Evolutionary conservation across 2,888 invertebrate genomes (phyloP).

Genomic region (Bombylius major): DNA sequence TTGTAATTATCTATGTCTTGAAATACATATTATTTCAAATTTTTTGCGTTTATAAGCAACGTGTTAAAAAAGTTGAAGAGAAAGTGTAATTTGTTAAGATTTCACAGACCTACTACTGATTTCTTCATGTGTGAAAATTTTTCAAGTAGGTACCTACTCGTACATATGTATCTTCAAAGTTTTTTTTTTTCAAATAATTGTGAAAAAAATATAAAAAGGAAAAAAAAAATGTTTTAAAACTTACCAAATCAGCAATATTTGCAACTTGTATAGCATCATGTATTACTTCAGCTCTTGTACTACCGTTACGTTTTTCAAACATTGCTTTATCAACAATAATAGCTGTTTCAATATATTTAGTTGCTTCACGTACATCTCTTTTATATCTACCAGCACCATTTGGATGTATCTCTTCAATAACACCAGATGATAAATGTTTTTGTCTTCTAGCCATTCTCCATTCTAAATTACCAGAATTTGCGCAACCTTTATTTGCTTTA

Average conservation of each 20-base stretch:
- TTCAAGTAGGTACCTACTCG: too few species aligned
- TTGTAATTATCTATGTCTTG: too few species aligned
- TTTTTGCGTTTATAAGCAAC: too few species aligned
- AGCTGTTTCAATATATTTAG: slow-evolving; percentile 92
- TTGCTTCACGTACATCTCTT: slow-evolving; percentile 78
- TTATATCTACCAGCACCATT: slow-evolving; percentile 39
- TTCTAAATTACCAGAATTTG: slow-evolving; percentile 64
- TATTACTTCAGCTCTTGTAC: slow-evolving; percentile 74
- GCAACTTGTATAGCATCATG: slow-evolving; percentile 94
- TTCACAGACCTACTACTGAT: too few species aligned
- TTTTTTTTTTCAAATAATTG: too few species aligned
- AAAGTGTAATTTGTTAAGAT: too few species aligned
- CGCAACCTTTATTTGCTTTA: slow-evolving; percentile 84
- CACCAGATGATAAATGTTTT: slow-evolving; percentile 41
- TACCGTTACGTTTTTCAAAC: slow-evolving; percentile 86
- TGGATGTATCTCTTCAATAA: slow-evolving; percentile 32
- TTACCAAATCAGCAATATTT: slow-evolving; percentile 93
- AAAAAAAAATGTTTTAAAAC: slow-evolving; percentile 28
- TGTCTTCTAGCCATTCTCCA: slow-evolving; percentile 55
- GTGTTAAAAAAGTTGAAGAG: too few species aligned
- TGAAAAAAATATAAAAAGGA: too few species aligned
- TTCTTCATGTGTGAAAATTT: too few species aligned
- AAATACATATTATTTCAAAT: too few species aligned
- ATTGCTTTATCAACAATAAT: slow-evolving; percentile 93
- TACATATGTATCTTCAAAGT: too few species aligned